A percentile compares a stretch with the other conserved stretches of the same genome.
phyloP scores from a whole-genome alignment of 2,797 vertebrate genomes.

The Triplophysa bombifrons region DNA sequence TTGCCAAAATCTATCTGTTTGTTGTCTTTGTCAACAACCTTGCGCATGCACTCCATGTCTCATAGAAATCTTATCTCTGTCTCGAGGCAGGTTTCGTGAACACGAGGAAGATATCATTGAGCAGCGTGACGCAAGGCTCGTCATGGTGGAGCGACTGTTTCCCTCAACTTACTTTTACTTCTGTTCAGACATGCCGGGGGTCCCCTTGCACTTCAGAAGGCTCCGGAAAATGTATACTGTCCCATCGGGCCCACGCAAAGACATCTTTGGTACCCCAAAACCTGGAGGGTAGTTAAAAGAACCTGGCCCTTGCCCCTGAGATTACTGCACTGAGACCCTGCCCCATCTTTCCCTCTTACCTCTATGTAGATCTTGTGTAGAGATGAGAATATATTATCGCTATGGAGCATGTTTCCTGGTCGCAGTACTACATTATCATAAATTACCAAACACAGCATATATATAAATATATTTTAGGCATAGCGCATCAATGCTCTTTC shows the following conservation, averaged over 20 bases:
- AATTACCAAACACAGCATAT: conserved; percentile 24
- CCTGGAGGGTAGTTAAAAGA: conserved; percentile 38
- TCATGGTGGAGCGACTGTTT: conserved; percentile 65
- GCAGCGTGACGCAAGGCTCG: conserved; percentile 57
- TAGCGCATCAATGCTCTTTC: conserved; percentile 27
- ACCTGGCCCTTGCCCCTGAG: conserved; percentile 33
- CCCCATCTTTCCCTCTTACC: conserved; percentile 16
- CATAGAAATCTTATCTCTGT: neutral
- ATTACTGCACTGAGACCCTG: conserved; percentile 49
- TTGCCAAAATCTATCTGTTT: too few species aligned
- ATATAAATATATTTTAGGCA: conserved; percentile 34
- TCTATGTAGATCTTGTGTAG: conserved; percentile 73
- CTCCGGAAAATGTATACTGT: conserved; percentile 50
- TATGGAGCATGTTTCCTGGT: conserved; percentile 65
- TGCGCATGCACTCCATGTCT: conserved; percentile 9
- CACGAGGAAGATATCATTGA: conserved; percentile 63
- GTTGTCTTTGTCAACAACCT: too few species aligned
- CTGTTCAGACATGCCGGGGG: conserved; percentile 61
- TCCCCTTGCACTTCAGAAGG: conserved; percentile 44
- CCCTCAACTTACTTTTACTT: conserved; percentile 65
- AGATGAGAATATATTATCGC: conserved; percentile 59
- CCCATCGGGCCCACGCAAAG: conserved; percentile 49
- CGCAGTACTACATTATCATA: conserved; percentile 65
- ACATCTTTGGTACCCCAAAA: conserved; percentile 43
- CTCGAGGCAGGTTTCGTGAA: conserved; percentile 64